Conservation (phyloP, 1,140 invertebrate species). For the Idris sp. region DNA sequence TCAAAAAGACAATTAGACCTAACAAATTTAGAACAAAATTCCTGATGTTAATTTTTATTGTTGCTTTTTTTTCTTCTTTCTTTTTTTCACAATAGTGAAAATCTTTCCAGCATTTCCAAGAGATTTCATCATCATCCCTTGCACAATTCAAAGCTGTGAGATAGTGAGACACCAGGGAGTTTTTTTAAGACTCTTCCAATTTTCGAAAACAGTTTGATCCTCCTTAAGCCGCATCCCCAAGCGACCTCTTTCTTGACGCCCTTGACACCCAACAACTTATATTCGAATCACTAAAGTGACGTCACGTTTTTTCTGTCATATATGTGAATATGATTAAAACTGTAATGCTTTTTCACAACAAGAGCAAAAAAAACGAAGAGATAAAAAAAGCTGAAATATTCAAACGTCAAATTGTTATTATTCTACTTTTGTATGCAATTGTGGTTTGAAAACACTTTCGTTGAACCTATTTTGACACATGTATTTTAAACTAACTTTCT, state of each 20-base stretch:
- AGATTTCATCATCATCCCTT: slow-evolving; percentile 49
- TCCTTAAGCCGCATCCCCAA: slow-evolving; percentile 43
- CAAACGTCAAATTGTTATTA: too few relatives aligned
- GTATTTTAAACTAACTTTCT: too few relatives aligned
- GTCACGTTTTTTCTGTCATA: slow-evolving; percentile 8
- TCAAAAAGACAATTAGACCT: too few relatives aligned
- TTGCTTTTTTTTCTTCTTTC: slow-evolving; percentile 6
- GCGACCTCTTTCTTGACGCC: slow-evolving; percentile 38
- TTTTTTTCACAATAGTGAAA: slow-evolving; percentile 32
- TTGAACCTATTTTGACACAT: too few relatives aligned
- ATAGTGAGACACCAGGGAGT: slow-evolving; percentile 64
- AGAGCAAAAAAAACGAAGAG: too few relatives aligned
- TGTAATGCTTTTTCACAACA: too few relatives aligned
- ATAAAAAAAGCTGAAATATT: too few relatives aligned
- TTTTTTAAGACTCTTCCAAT: slow-evolving; percentile 68
- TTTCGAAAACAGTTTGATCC: slow-evolving; percentile 67
- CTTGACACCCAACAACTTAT: slow-evolving; percentile 34
- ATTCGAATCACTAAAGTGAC: slow-evolving; percentile 3
- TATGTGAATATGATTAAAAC: too few relatives aligned
- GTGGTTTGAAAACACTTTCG: too few relatives aligned
- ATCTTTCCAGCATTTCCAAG: slow-evolving; percentile 26
- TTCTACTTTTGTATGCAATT: too few relatives aligned
- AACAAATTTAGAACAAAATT: too few relatives aligned
- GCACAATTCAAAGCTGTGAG: slow-evolving; percentile 40
- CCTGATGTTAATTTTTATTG: background rate